Evolutionary conservation across 2,113 vertebrate genomes (phyloP).

Genomic region (Hassar affinis): DNA sequence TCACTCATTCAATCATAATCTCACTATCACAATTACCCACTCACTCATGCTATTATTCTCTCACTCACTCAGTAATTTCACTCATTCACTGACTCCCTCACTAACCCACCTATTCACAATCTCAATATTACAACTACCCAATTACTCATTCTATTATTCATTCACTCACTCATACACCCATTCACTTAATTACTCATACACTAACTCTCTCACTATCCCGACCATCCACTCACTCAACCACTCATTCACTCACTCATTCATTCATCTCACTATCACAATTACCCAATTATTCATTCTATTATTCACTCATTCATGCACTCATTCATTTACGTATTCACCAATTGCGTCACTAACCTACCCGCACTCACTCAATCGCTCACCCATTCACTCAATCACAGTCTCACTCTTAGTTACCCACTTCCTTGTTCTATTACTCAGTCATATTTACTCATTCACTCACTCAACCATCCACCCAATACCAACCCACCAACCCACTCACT

Average conservation of each 20-base stretch:
- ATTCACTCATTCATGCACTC: too few relatives aligned
- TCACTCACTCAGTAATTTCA: not conserved
- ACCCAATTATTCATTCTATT: not conserved
- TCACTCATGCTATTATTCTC: not conserved
- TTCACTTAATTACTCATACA: too few relatives aligned
- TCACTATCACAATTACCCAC: not conserved
- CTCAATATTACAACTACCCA: too few relatives aligned
- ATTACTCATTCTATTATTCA: too few relatives aligned
- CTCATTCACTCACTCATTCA: too few relatives aligned
- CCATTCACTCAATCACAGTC: not conserved
- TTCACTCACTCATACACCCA: too few relatives aligned
- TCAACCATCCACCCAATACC: not conserved
- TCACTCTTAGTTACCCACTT: too few relatives aligned
- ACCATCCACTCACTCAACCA: too few relatives aligned
- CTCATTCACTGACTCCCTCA: too few relatives aligned
- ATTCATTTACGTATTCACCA: too few relatives aligned
- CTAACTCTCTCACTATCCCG: not conserved
- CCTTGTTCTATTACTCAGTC: not conserved
- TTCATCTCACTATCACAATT: not conserved
- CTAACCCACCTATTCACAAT: too few relatives aligned
- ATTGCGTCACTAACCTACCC: too few relatives aligned
- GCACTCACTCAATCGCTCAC: not conserved
- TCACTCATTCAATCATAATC: not conserved
- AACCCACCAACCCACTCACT: not conserved
- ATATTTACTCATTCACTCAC: not conserved